Evolutionary conservation across 2,888 invertebrate genomes (phyloP), one percentile per base, ranked within the genome.

Genomic region (Aphrophora alni): DNA sequence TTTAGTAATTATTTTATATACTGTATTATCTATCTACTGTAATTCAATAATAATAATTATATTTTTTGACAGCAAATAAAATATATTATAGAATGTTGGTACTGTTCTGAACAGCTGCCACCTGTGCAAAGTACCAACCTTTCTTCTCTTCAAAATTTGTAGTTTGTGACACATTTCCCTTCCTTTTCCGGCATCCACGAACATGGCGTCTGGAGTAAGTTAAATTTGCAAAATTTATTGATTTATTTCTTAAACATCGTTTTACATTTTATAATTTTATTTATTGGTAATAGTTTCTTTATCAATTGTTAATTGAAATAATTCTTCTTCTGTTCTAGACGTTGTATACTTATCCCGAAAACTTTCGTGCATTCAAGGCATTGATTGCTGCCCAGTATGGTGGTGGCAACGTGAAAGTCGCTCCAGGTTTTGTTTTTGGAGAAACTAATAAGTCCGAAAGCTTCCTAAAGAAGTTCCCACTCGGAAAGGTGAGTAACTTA

Each of bases 361-460:
- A 98, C 92, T 98, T 98, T 92, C 95, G 99, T 90, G 98, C 98
- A 86, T 96, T 95, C 90, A 99, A 99, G 92, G 97, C 95, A 88
- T 93, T 98, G 88, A 97, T 99, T 89, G 98, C 99, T 88, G 98
- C 99, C 88, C 94, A 98, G 90, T 98, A 96, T 91, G 97, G 98
- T 86, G 97, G 97, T 87, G 93, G 93, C 86, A 93, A 95, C 88
- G 91, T 97, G 87, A 94, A 95, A 91, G 90, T 96, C 85, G 93
- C 94, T 85, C 91, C 93, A 82, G 93, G 93, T 88, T 98, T 98
- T 89, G 94, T 95, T 85, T 96, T 98, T 87, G 98, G 98, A 82
- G 96, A 97, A 89, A 97, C 97, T 83, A 98, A 98, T 90, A 96
- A 96, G 89, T 91, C 93, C 80, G 93, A 93, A 84, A 94, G 90